A percentile compares a stretch with the other conserved stretches of the same genome.
phyloP scores from a whole-genome alignment of 1,140 invertebrate species.

The Drosophila equinoxialis region DNA sequence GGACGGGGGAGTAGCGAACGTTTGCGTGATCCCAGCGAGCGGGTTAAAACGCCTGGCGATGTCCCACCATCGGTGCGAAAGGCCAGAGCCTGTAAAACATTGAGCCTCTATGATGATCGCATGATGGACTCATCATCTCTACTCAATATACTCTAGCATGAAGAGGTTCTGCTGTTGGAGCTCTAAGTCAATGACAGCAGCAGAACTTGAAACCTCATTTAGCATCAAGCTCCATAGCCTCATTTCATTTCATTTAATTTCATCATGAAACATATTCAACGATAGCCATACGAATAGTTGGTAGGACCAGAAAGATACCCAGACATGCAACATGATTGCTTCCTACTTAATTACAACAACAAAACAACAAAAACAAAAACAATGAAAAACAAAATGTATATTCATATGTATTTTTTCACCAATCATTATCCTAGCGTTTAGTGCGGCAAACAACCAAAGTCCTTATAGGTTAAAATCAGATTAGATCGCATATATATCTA shows the following conservation, averaged over 20 bases:
- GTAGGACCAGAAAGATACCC: background rate
- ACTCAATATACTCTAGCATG: constrained; percentile 83
- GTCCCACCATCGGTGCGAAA: constrained; percentile 89
- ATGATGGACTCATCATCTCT: constrained; percentile 89
- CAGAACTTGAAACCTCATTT: constrained; percentile 40
- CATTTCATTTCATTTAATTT: constrained; percentile 68
- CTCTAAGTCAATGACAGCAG: constrained; percentile 58
- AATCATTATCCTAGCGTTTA: constrained; percentile 75
- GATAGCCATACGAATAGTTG: constrained; percentile 60
- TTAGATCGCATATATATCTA: constrained; percentile 51
- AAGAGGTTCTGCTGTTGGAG: constrained; percentile 83
- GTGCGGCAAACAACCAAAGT: constrained; percentile 80
- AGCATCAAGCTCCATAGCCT: constrained; percentile 9
- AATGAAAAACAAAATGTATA: constrained; percentile 44
- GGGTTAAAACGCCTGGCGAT: constrained; percentile 92
- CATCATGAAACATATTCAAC: constrained; percentile 70
- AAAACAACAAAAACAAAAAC: constrained; percentile 13
- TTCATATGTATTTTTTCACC: constrained; percentile 79
- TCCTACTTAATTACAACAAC: constrained; percentile 1
- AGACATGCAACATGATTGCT: background rate
- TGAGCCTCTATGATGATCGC: constrained; percentile 93
- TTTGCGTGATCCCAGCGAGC: constrained; percentile 88
- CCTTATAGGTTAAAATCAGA: constrained; percentile 72
- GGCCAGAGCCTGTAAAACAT: constrained; percentile 86
- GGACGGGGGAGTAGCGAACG: constrained; percentile 85